Evolutionary conservation across 2,888 invertebrate species (phyloP), one percentile per base, ranked within the genome.

Genomic region (Campopleginae sp.): DNA sequence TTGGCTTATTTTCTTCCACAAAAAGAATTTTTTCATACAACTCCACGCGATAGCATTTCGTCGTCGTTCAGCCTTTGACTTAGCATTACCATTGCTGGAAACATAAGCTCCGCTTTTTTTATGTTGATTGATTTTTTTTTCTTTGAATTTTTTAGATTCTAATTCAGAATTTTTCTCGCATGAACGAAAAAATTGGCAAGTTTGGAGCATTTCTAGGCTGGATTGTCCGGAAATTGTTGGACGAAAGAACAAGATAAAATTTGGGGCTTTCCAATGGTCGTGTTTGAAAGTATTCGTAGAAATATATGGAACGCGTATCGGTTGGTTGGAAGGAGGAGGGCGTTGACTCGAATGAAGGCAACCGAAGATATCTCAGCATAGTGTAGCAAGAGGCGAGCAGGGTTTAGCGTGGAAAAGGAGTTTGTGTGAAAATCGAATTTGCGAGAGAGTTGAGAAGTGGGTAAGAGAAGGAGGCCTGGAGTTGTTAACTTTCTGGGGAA

Each of bases 371-470:
- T 80, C 8, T 38, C 61, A 46, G 42, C 42, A 63, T 68, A 48
- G 66, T n/a, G n/a, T 27, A 65, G 71, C 48, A 44, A 65, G 48
- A 46, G 27, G 46, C 63, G 51, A n/a, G 46, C 63, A 14, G 75
- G 82, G 80, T 63, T 77, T 80, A 68, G 72, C 68, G 31, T 66
- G 48, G 78, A 77, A 83, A 87, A 86, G 78, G 75, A 87, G 80
- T 87, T 87, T 84, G 51, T 54, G 51, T 72, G 78, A 23, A 82
- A 84, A 87, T 87, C 82, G 83, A 88, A 88, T 86, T 87, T 82
- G 84, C 87, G 78, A 80, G 68, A n/a, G 61, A 46, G 58, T 51
- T 23, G 76, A 27, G 12, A 38, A 27, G 38, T 42, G 42, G 65
- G 23, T n/a, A 76, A 66, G 44, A 44, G 38, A 38, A 8, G 0